Evolutionary conservation across 2,113 vertebrate species (phyloP).

Genomic region (Oncorhynchus clarkii): DNA sequence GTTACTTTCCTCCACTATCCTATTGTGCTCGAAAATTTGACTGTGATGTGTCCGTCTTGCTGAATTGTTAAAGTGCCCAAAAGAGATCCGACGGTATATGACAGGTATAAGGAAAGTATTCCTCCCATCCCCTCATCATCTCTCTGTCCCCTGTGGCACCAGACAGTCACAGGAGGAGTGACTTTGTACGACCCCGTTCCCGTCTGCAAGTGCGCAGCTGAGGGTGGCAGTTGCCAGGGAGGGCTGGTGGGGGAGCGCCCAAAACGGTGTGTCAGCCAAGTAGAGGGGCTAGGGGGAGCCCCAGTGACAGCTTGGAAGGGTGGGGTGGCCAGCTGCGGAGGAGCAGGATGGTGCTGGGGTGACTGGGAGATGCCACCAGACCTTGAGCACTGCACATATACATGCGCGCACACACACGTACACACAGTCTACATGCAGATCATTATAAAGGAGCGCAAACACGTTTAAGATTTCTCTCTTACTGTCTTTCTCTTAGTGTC

Average conservation of each 20-base stretch:
- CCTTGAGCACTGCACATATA: conserved; percentile 41
- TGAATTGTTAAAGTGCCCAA: background rate
- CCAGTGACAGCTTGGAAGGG: conserved; percentile 79
- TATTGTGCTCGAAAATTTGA: background rate
- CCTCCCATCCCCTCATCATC: conserved; percentile 48
- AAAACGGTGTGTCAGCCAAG: conserved; percentile 69
- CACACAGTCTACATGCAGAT: background rate
- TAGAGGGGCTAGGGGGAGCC: conserved; percentile 68
- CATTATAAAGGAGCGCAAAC: background rate
- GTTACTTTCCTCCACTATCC: background rate
- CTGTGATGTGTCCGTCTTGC: background rate
- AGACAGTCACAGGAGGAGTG: conserved; percentile 71
- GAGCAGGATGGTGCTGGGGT: conserved; percentile 68
- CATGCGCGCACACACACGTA: background rate
- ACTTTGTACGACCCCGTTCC: conserved; percentile 76
- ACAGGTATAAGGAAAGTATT: background rate
- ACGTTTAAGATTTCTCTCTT: background rate
- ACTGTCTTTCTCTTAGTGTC: conserved; percentile 1
- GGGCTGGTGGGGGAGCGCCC: conserved; percentile 72
- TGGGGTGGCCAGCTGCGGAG: conserved; percentile 77
- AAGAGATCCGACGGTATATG: background rate
- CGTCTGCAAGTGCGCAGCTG: conserved; percentile 51
- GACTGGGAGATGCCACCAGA: conserved; percentile 66
- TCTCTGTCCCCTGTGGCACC: conserved; percentile 51
- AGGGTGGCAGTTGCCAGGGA: conserved; percentile 71